Conservation (phyloP, 2,888 invertebrate genomes). For the Melieria picta region DNA sequence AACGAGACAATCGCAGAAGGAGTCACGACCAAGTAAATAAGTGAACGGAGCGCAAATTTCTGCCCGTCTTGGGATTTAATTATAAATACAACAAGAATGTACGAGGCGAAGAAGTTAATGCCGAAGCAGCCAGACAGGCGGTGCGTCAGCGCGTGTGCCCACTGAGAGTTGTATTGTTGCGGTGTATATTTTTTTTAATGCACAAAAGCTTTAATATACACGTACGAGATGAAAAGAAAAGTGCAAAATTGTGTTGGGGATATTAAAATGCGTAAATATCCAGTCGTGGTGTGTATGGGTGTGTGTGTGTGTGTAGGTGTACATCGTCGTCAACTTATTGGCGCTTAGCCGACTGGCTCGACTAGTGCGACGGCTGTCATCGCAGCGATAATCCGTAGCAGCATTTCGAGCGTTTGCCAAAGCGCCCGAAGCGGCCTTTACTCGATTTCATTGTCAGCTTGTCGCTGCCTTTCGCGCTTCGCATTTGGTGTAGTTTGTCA, state of each 20-base stretch:
- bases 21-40: conserved; percentile 10
- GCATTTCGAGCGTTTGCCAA: no score
- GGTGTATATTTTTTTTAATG: neutral
- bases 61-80: conserved; percentile 22
- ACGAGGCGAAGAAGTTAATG: conserved; percentile 3
- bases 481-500: no score
- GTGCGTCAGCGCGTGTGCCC: no score
- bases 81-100: conserved; percentile 19
- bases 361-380: neutral
- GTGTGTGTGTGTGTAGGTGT: neutral
- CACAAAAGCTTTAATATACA: neutral
- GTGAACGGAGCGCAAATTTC: neutral
- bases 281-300: neutral
- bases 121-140: neutral
- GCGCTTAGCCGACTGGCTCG: conserved; percentile 6
- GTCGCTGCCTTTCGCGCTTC: no score
- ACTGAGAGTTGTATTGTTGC: neutral
- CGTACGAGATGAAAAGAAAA: neutral
- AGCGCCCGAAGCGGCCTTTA: no score
- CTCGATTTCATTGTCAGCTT: no score
- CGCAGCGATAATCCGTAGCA: no score
- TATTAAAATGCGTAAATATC: neutral
- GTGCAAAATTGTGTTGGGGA: neutral
- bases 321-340: conserved; percentile 1
- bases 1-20: neutral